These are phyloP conservation scores for Periparus ater DNA, from an alignment of 2,797 vertebrate species.

Conservation along the genomic window DNA sequence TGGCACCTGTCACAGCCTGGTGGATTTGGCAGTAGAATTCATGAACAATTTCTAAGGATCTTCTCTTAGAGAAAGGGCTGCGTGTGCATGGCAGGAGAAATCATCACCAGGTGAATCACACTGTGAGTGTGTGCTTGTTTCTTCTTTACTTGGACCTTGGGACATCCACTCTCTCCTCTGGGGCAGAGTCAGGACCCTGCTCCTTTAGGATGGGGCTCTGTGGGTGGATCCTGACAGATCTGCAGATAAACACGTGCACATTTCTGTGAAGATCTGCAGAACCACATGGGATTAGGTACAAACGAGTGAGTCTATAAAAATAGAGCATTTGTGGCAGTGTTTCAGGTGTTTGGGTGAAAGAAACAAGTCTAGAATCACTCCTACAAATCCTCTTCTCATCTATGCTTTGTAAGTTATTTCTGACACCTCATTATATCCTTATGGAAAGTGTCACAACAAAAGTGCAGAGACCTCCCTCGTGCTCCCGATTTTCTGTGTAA, in stretches of 20 bases:
- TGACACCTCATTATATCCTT: background rate
- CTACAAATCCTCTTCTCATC: background rate
- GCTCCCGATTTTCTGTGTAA: background rate
- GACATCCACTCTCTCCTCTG: background rate
- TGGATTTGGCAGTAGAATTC: background rate
- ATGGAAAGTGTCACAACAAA: background rate
- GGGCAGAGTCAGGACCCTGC: background rate
- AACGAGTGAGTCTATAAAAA: background rate
- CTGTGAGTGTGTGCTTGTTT: background rate
- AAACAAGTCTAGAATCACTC: background rate
- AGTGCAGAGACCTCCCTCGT: background rate
- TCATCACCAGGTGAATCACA: background rate
- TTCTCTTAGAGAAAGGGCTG: background rate
- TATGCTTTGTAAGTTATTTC: background rate
- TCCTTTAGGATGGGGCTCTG: background rate
- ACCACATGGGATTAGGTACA: accelerated
- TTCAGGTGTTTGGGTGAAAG: background rate
- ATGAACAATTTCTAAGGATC: background rate
- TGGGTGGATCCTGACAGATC: background rate
- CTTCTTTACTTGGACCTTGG: background rate
- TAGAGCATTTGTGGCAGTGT: background rate
- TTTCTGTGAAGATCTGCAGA: background rate
- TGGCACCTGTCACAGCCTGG: background rate
- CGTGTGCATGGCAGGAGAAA: background rate
- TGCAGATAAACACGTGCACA: no score